Percentiles rank a stretch among this genome's conserved stretches.
Conservation (phyloP, 2,113 vertebrate genomes). For the Athene noctua region DNA sequence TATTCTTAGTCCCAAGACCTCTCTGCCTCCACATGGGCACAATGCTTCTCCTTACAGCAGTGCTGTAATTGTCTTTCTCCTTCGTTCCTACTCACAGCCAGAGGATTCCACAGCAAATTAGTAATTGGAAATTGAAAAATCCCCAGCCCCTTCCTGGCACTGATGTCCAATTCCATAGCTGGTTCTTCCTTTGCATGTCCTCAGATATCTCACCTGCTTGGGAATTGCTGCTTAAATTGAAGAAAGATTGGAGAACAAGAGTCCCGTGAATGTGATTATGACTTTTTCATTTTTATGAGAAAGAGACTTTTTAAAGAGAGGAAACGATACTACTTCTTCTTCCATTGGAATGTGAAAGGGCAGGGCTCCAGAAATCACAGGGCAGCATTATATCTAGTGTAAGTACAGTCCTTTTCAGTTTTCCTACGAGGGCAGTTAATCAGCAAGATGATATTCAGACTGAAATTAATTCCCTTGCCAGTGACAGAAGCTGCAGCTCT, state of each 20-base stretch:
- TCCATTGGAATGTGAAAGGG: background rate
- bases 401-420: constrained; percentile 7
- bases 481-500: constrained; percentile 11
- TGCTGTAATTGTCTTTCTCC: background rate
- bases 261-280: background rate
- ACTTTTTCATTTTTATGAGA: background rate
- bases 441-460: background rate
- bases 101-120: background rate
- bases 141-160: background rate
- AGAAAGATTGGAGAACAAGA: background rate
- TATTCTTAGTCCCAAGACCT: background rate
- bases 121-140: background rate
- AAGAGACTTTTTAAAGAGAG: background rate
- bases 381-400: background rate
- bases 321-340: background rate
- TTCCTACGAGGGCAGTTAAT: constrained; percentile 17
- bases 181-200: background rate
- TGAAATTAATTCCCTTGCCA: constrained; percentile 45
- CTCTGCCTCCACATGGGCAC: background rate
- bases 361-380: background rate
- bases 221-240: background rate
- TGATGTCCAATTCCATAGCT: background rate
- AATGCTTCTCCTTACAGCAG: accelerated
- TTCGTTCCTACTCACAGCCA: background rate
- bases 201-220: background rate